Evolutionary conservation across 2,113 vertebrate species (phyloP).

Genomic region (Brienomyrus brachyistius): DNA sequence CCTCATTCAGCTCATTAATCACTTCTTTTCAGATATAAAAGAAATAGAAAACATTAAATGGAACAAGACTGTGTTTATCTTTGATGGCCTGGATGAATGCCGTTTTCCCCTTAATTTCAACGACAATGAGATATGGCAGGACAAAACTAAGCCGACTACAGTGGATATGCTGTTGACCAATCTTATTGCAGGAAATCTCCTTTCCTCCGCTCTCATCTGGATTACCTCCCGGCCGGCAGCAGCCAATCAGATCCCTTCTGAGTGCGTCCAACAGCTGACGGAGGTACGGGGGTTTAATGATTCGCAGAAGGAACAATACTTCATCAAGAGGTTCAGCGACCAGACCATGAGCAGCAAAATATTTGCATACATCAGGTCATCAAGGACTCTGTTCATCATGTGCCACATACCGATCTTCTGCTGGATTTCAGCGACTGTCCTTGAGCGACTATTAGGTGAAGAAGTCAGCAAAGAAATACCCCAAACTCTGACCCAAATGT

Average conservation of each 20-base stretch:
- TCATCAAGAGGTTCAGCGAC: neutral
- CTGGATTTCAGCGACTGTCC: neutral
- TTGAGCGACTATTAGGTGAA: neutral
- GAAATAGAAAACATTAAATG: neutral
- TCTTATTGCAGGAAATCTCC: neutral
- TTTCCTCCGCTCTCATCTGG: neutral
- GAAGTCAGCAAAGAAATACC: neutral
- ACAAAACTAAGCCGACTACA: neutral
- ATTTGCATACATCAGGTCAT: neutral
- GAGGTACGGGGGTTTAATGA: neutral
- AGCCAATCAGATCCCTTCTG: neutral
- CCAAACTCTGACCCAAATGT: neutral
- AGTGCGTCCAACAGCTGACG: neutral
- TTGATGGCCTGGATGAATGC: neutral
- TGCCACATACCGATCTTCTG: slow-evolving; percentile 3
- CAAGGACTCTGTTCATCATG: neutral
- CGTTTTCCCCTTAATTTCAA: neutral
- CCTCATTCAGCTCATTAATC: neutral
- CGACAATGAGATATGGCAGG: neutral
- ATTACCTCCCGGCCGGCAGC: neutral
- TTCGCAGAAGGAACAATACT: neutral
- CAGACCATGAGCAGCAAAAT: neutral
- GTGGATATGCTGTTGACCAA: neutral
- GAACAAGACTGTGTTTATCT: neutral
- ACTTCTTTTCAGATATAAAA: neutral